Evolutionary conservation across 1,140 invertebrate species (phyloP), one percentile per base, ranked within the genome.

Genomic region (Ceratina calcarata): DNA sequence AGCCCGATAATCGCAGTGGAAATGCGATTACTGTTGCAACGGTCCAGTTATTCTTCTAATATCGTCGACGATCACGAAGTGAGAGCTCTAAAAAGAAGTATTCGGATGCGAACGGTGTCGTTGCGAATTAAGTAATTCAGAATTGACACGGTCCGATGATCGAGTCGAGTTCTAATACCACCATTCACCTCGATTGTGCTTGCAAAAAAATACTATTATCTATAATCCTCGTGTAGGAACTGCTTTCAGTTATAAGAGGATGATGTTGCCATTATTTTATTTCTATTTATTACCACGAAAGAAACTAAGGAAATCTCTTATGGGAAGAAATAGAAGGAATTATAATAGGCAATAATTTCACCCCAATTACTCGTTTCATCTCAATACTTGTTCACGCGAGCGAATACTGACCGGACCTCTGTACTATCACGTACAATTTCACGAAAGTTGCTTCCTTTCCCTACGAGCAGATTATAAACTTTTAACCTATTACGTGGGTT

Each of bases 401-500:
- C n/a, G 22, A 27, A 4, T 53, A 8, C 55, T 32, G 32, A 53
- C 10, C 20, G 12, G 45, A 60, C 22, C 22, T 27, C 4, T 51
- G 75, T 45, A 37, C 45, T 57, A 61, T 77, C 57, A n/a, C 45
- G 57, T 60, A 16, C 22, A 60, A 69, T 77, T 77, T 77, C 58
- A 22, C 57, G 49, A 55, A n/a, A 37, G 16, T 22, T 2, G 24
- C n/a, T 45, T 75, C 70, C 83, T 80, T 84, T 85, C 79, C 78
- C 79, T 68, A 53, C 60, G 57, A 71, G 81, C 77, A 81, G 81
- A 83, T 88, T 86, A 78, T 82, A 88, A 90, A 89, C 88, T 89
- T 72, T 84, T 87, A 88, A 89, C 86, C 88, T 89, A 89, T 90
- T 90, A 90, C 89, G 87, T 89, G 73, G 67, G 66, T 53, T 79